Conservation (phyloP, 2,113 vertebrate species). For the Hiodon alosoides region DNA sequence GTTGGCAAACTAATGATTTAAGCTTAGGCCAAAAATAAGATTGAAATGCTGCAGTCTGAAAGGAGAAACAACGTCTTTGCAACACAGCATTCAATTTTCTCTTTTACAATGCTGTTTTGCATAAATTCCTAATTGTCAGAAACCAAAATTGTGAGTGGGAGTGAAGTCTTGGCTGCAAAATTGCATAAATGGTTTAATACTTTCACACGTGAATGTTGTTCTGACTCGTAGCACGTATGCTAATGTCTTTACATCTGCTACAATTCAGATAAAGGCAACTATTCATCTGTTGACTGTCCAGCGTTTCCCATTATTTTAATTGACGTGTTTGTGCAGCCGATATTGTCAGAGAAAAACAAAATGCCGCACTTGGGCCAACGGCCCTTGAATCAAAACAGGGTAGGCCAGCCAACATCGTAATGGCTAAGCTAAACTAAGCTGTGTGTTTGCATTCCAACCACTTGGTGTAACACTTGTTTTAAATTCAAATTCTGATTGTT, state of each 20-base stretch:
- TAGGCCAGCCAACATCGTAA: constrained; percentile 42
- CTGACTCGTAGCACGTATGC: constrained; percentile 42
- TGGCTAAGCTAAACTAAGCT: constrained; percentile 43
- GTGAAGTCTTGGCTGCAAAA: constrained; percentile 32
- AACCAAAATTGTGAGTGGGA: constrained; percentile 26
- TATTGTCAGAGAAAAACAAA: constrained; percentile 40
- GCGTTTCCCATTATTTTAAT: constrained; percentile 40
- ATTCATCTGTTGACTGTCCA: constrained; percentile 34
- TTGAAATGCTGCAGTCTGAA: background rate
- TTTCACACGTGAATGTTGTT: constrained; percentile 44
- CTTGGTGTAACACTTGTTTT: constrained; percentile 46
- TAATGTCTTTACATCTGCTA: constrained; percentile 49
- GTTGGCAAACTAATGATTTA: constrained; percentile 4
- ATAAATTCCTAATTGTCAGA: constrained; percentile 32
- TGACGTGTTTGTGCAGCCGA: constrained; percentile 53
- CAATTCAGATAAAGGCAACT: constrained; percentile 51
- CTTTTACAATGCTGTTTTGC: constrained; percentile 18
- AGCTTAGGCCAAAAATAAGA: background rate
- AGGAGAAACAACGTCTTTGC: constrained; percentile 7
- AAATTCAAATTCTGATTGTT: constrained; percentile 51
- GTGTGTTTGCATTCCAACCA: constrained; percentile 38
- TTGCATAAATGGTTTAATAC: constrained; percentile 40
- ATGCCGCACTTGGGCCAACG: constrained; percentile 40
- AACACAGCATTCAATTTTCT: constrained; percentile 7
- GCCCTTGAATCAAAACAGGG: constrained; percentile 35